phyloP scores from a whole-genome alignment of 2,113 vertebrate genomes.

The Anseranas semipalmata region DNA sequence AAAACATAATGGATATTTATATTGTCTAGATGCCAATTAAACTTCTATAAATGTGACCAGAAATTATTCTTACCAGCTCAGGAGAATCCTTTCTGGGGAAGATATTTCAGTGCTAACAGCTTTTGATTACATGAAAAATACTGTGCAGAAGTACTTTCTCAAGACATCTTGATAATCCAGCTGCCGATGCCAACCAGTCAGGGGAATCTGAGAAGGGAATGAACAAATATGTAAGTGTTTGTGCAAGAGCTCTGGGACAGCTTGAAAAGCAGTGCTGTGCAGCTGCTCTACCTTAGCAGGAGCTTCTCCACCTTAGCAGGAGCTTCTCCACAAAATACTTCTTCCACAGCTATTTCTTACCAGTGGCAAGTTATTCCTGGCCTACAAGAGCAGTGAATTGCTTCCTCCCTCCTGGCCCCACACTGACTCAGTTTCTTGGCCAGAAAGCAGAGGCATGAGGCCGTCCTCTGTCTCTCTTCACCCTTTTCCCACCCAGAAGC shows the following conservation, averaged over 20 bases:
- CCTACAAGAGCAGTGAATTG: background rate
- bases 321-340: background rate
- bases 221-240: background rate
- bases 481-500: background rate
- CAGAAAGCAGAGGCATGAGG: background rate
- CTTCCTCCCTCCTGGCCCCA: background rate
- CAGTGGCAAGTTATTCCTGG: background rate
- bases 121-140: background rate
- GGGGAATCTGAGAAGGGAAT: background rate
- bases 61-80: constrained; percentile 30
- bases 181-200: background rate
- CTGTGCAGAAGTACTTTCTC: background rate
- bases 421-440: background rate
- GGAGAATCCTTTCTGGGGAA: constrained; percentile 3
- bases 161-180: background rate
- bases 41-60: background rate
- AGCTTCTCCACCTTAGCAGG: background rate
- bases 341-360: background rate
- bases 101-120: background rate
- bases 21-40: constrained; percentile 3
- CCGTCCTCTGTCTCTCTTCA: background rate
- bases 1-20: background rate
- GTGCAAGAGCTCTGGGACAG: background rate
- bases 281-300: background rate
- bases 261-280: background rate